These are phyloP conservation scores for Drosophila teissieri DNA, from an alignment of 1,140 invertebrate species.

Conservation along the genomic window DNA sequence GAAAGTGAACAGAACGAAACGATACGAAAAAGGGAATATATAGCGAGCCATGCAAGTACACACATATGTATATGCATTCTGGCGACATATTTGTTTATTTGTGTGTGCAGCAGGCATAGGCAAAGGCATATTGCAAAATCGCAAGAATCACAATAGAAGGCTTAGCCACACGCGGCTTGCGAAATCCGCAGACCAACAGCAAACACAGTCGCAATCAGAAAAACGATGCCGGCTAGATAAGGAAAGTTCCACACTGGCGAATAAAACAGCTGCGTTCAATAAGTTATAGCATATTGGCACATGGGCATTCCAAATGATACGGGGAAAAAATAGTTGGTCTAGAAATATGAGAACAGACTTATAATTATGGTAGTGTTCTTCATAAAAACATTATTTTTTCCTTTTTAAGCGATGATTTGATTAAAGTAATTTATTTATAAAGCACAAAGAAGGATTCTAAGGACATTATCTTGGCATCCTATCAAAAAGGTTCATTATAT, in stretches of 20 bases:
- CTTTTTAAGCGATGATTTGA: too few species aligned
- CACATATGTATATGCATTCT: neutral
- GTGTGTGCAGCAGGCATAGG: neutral
- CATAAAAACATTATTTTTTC: too few species aligned
- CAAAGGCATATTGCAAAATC: slow-evolving; percentile 42
- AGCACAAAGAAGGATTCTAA: too few species aligned
- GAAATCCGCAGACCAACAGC: slow-evolving; percentile 20
- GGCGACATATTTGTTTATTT: neutral
- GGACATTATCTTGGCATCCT: too few species aligned
- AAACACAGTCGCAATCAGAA: slow-evolving; percentile 15
- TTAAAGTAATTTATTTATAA: too few species aligned
- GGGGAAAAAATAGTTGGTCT: too few species aligned
- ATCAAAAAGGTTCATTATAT: too few species aligned
- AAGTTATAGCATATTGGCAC: neutral
- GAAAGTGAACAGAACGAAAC: slow-evolving; percentile 60
- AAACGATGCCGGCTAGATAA: slow-evolving; percentile 27
- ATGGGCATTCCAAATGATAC: neutral
- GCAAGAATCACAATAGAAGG: slow-evolving; percentile 16
- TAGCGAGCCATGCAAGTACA: slow-evolving; percentile 15
- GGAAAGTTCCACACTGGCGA: slow-evolving; percentile 23
- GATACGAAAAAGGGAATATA: slow-evolving; percentile 40
- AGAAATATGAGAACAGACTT: too few species aligned
- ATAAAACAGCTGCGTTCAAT: slow-evolving; percentile 4
- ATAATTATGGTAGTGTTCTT: too few species aligned
- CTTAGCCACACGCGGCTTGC: slow-evolving; percentile 27